phyloP scores from a whole-genome alignment of 2,888 invertebrate species.

The Protonemura montana region DNA sequence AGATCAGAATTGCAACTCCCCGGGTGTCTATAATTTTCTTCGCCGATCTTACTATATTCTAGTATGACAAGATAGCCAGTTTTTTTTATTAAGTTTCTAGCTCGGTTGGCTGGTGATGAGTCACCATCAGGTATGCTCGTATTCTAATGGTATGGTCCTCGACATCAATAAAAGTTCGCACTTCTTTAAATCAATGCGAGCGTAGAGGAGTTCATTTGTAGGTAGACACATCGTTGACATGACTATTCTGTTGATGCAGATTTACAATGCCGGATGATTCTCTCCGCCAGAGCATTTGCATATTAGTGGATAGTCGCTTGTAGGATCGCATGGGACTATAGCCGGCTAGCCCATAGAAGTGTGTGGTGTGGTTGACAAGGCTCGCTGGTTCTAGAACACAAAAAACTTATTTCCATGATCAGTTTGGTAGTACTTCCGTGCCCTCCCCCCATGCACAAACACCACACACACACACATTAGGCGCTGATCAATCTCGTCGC shows the following conservation, averaged over 20 bases:
- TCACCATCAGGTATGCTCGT: slow-evolving; percentile 18
- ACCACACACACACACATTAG: neutral
- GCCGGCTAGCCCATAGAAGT: neutral
- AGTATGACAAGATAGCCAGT: neutral
- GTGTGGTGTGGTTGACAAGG: neutral
- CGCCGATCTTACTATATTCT: neutral
- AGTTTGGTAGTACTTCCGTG: neutral
- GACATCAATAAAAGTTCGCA: neutral
- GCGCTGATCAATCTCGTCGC: neutral
- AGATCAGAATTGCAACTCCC: neutral
- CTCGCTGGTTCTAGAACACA: neutral
- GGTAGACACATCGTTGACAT: neutral
- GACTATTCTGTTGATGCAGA: neutral
- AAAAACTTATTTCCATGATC: neutral
- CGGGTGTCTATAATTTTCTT: slow-evolving; percentile 12
- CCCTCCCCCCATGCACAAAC: neutral
- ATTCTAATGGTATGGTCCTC: neutral
- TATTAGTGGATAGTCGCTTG: neutral
- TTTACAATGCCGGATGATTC: neutral
- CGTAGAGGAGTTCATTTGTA: neutral
- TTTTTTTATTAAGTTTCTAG: neutral
- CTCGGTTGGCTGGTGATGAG: slow-evolving; percentile 14
- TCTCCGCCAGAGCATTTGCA: neutral
- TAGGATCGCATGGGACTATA: neutral
- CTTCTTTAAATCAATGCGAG: neutral